phyloP scores from a whole-genome alignment of 2,797 vertebrate species.

The Clangula hyemalis region DNA sequence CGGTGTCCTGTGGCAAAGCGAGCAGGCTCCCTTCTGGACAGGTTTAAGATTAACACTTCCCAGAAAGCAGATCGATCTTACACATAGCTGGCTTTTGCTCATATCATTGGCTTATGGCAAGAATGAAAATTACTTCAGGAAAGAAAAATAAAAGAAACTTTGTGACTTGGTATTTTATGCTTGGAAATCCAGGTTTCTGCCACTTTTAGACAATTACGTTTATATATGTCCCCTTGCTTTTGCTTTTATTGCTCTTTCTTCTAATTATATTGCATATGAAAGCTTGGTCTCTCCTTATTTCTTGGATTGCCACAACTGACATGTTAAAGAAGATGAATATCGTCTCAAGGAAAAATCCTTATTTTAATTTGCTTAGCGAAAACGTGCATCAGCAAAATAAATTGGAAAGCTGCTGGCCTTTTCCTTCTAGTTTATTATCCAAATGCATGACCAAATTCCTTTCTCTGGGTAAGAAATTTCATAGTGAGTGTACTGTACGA shows the following conservation, averaged over 20 bases:
- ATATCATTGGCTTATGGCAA: not conserved
- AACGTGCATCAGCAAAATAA: not conserved
- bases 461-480: not conserved
- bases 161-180: not conserved
- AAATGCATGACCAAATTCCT: not conserved
- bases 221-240: not conserved
- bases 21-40: not conserved
- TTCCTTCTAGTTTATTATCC: not conserved
- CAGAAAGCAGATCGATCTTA: not conserved
- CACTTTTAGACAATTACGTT: not conserved
- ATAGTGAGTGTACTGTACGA: not conserved
- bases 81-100: not conserved
- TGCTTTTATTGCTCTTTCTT: not conserved
- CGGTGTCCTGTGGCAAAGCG: not conserved
- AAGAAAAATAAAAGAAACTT: not conserved
- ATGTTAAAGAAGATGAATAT: not conserved
- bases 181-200: not conserved
- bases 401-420: not conserved
- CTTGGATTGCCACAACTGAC: not conserved
- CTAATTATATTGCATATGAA: not conserved
- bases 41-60: not conserved
- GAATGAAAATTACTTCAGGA: not conserved
- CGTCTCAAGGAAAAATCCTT: not conserved
- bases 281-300: not conserved
- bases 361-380: not conserved